Base-by-base conservation (phyloP, 2,888 invertebrate genomes). In the Incurvaria masculella region DNA sequence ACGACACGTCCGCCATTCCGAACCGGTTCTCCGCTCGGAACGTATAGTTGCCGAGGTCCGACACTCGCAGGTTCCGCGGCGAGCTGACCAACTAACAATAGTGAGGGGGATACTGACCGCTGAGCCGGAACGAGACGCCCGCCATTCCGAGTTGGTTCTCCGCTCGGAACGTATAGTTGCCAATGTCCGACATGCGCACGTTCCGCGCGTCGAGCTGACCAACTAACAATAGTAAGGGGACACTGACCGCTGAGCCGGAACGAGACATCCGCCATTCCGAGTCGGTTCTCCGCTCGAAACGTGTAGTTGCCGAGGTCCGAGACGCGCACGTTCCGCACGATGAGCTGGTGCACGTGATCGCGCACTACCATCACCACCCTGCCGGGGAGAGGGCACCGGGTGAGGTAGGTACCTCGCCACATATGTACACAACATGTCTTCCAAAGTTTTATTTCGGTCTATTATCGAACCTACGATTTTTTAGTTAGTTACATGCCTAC, bases 221-320 rank as follows among this genome's bases (percentile, higher is more conserved):
- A n/a, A n/a, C n/a, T n/a, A n/a, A n/a, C n/a, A n/a, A n/a, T n/a
- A n/a, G 33, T 27, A 21, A 40, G 4, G 16, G 4, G 5, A 19
- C 10, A 49, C 55, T 61, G 57, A 84, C 86, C 91, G 51, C 91
- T 89, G 5, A 93, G 71, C 61, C 88, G 88, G 53, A 92, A 84
- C 18, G 81, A 79, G 2, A 84, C 72, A 52, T 88, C 87, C 8
- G 83, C 85, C 67, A 83, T 85, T 0, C 91, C 92, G 19, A 89
- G 66, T 21, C 81, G 80, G 64, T 92, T 93, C 51, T 84, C 83
- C 0, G 91, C 92, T 21, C 86, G 74, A 65, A 92, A 92, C 4
- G 88, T 84, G 64, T 91, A 92, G 61, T 84, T 84, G 0, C 91
- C 92, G 55, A 91, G 83, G 66, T 93, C 91, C 0, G 80, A 66